Base-by-base conservation (phyloP, 2,113 vertebrate species). In the Carassius carassius region DNA sequence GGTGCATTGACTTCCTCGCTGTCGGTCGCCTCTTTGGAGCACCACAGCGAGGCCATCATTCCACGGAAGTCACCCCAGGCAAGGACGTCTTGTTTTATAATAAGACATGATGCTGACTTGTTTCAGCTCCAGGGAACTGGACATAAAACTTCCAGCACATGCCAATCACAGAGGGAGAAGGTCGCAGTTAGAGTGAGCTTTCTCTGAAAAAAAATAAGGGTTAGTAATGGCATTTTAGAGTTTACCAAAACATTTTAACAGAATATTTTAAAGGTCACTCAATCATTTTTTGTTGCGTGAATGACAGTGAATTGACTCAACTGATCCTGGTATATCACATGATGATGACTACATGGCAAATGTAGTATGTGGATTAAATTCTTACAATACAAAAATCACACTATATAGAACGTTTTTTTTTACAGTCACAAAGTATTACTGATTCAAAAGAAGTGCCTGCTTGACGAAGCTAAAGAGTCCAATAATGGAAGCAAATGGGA, bases 91-190 rank as follows among this genome's bases (percentile, higher is more conserved):
- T 94, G 94, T 94, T 95, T 94, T 92, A 94, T 94, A 95, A 95
- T 92, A 95, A 93, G 93, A 94, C 92, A 91, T 88, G 92, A 94
- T 95, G 94, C 93, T 95, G 94, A 96, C 94, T 95, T 95, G 91
- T 94, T 96, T 95, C 93, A 95, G 94, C 94, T 95, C 94, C 92
- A 94, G 87, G 95, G 94, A 95, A 94, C 94, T 92, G 93, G 90
- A 93, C 90, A 93, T 90, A 94, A 93, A 94, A 92, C 91, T 86
- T 92, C 93, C 93, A 94, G 90, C 92, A 51, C 25, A 67, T 91
- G 92, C 89, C 90, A 91, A 54, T 82, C 37, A 58, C 63, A 81
- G 89, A 83, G 87, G 16, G 21, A 37, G 13, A 70, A 37, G 17
- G 65, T 69, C 19, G 37, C 32, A 37, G 16, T 37, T 69, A 60